A percentile compares a stretch with the other conserved stretches of the same genome.
Conservation (phyloP, 2,797 vertebrate species). For the Fistularia tabacaria region DNA sequence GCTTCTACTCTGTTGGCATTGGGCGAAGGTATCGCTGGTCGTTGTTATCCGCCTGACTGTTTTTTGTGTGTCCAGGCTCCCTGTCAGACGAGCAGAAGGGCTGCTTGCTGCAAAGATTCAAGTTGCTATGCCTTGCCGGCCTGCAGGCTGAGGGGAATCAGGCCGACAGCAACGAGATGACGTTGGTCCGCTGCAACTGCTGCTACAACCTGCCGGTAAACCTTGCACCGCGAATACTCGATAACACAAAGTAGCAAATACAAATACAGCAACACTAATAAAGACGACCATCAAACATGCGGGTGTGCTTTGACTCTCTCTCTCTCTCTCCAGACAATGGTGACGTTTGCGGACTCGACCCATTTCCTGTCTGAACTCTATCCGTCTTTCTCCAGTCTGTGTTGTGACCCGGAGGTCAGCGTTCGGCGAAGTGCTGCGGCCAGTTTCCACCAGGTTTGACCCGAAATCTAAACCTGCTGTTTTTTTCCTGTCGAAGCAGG, state of each 20-base stretch:
- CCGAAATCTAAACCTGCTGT: not conserved
- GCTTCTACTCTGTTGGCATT: too few species aligned
- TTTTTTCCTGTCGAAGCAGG: not conserved
- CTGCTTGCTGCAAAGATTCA: slow-evolving; percentile 89
- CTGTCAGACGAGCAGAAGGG: slow-evolving; percentile 89
- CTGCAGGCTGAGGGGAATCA: slow-evolving; percentile 86
- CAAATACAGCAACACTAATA: not conserved
- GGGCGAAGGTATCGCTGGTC: too few species aligned
- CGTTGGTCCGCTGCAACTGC: slow-evolving; percentile 88
- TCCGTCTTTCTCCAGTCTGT: slow-evolving; percentile 88
- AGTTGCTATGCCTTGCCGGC: slow-evolving; percentile 85
- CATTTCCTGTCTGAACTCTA: slow-evolving; percentile 89
- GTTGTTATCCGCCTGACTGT: not conserved
- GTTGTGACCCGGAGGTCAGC: slow-evolving; percentile 88
- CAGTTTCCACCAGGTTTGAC: slow-evolving; percentile 87
- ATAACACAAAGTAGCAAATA: not conserved
- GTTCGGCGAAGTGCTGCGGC: slow-evolving; percentile 86
- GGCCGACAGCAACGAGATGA: slow-evolving; percentile 79
- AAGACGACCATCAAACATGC: not conserved
- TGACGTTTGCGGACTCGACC: slow-evolving; percentile 87
- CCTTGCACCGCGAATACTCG: not conserved
- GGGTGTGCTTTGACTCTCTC: not conserved
- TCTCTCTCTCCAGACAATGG: slow-evolving; percentile 81
- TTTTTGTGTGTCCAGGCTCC: slow-evolving; percentile 63
- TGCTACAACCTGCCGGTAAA: slow-evolving; percentile 92